Base-by-base conservation (phyloP, 1,140 invertebrate genomes). In the Microplitis demolitor region DNA sequence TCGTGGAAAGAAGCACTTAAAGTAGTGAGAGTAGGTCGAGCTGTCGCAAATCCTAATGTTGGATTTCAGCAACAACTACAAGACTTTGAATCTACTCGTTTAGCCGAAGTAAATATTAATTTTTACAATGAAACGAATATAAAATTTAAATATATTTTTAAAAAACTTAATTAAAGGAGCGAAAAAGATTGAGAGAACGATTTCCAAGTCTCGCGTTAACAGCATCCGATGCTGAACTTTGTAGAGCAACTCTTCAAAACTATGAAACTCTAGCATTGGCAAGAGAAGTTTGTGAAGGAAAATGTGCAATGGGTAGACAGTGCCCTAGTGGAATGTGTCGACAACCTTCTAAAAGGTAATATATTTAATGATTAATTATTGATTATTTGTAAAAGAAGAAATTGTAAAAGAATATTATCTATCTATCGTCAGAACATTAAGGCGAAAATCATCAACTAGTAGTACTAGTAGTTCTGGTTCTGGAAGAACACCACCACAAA, bases 41-140 rank as follows among this genome's bases (percentile, higher is more conserved):
- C 93, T 1, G 93, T 97, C 53, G 96, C 97, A 79, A 98, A 97
- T 89, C 97, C 97, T 6, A 99, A 98, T 87, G 91, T 95, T 68
- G 97, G 97, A 74, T 99, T 99, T 86, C 96, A 97, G 80, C 92
- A 93, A 77, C 97, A 99, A 85, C 89, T 98, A 39, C 94, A 96
- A 80, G 95, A 97, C 77, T 99, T 97, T 84, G 96, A 98, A 85
- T 91, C 91, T 35, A 93, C 92, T 77, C 91, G 92, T 78, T 87
- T 98, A 39, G 81, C 90, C 69, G 93, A 97, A 88, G 95, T 96
- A 88, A 83, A 72, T 76, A 54, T 54, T n/a, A 45, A 8, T 45
- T 45, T 8, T 45, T 9, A 45, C 37, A 45, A 2, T 24, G 2
- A 45, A 45, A 45, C 5, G 3, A 45, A 45, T 9, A 2, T 45